Conservation (phyloP, 2,888 invertebrate genomes). For the Zhengitettix transpicula region DNA sequence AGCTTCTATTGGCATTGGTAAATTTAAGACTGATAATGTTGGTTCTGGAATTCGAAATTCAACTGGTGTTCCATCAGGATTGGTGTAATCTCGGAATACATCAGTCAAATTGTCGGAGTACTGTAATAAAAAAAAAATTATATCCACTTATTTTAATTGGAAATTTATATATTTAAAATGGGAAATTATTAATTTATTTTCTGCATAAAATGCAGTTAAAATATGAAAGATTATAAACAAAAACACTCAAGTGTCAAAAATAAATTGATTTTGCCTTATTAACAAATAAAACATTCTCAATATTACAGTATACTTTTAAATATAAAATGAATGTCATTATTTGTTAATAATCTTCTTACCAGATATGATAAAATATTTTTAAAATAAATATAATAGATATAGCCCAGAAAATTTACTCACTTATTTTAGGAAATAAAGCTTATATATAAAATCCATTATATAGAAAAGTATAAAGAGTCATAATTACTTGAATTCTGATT, state of each 20-base stretch:
- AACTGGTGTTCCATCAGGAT: slow-evolving; percentile 82
- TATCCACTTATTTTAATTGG: no score
- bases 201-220: no score
- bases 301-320: no score
- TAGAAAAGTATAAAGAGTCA: not conserved
- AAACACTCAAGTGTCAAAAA: no score
- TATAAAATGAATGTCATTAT: no score
- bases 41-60: slow-evolving; percentile 83
- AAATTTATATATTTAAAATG: no score
- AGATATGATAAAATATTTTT: not conserved
- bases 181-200: no score
- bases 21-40: slow-evolving; percentile 74
- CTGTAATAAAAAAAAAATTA: slow-evolving; percentile 26
- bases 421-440: not conserved
- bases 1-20: slow-evolving; percentile 83
- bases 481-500: slow-evolving; percentile 45
- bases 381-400: not conserved
- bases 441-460: not conserved
- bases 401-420: not conserved
- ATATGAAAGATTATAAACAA: no score
- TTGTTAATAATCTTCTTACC: no score
- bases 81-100: slow-evolving; percentile 77
- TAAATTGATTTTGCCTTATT: no score
- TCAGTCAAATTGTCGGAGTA: slow-evolving; percentile 82
- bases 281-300: no score